Base-by-base conservation (phyloP, 92 coral and sea anemone species). In the Diadumene lineata region DNA sequence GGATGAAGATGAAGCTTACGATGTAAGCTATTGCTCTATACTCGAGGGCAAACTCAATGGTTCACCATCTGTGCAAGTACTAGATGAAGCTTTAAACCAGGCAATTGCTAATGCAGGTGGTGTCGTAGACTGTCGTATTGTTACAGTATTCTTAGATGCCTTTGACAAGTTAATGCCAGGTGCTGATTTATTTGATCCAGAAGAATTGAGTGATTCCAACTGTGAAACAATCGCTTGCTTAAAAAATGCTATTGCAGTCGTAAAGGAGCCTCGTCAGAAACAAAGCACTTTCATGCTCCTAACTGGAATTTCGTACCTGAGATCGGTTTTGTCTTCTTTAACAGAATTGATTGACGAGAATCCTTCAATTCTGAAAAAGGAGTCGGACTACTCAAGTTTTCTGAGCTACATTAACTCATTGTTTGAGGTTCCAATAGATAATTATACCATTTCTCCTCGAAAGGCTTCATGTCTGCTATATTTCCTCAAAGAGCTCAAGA, bases 301-400 rank as follows among this genome's bases (percentile, higher is more conserved):
- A 24, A 87, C 85, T 31, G 87, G 92, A 1, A 74, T 81, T 61
- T 91, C 97, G n/a, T 87, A 79, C 60, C 68, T 87, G 43, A 89
- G 92, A 70, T 77, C 79, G 19, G 81, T 81, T 64, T 68, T 91
- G 27, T 15, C 73, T 30, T 84, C 81, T 46, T 65, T 91, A 51
- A 83, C 92, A 1, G 62, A 72, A 64, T 72, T 82, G 17, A 57
- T 79, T 17, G 60, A 50, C 34, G 28, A 71, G 30, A 72, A 60
- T 13, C 81, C 84, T 60, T 31, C 23, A 30, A 51, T 78, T 38
- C 56, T 82, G 19, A 65, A 71, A 24, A 66, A 23, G 19, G 92
- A 82, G 38, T 69, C 62, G 9, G 68, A 69, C 24, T 79, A 26
- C 76, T 50, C 79, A 30, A 67, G 53, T 69, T 75, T 87, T 21